Percentiles rank a stretch among this genome's conserved stretches.
Conservation (phyloP, 2,888 invertebrate species). For the Trimorus sp. region DNA sequence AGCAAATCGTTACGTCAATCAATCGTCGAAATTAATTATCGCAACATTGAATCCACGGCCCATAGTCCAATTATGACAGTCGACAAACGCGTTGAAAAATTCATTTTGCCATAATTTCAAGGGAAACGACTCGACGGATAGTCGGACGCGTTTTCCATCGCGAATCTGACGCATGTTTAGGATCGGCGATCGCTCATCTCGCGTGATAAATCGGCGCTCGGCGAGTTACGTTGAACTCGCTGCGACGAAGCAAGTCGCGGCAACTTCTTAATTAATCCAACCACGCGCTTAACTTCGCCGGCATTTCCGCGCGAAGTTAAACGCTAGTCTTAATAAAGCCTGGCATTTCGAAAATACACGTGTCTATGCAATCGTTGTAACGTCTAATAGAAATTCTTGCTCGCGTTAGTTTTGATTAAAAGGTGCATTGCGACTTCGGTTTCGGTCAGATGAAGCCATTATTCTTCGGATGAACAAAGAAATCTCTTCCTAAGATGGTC, state of each 20-base stretch:
- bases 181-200: constrained; percentile 7
- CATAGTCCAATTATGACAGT: no score
- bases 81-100: not conserved
- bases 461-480: no score
- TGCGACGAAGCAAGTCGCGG: constrained; percentile 45
- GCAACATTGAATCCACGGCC: no score
- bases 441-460: not conserved
- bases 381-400: constrained; percentile 49
- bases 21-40: no score
- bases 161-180: constrained; percentile 10
- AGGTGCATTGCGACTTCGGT: constrained; percentile 11
- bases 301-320: constrained; percentile 50
- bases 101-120: not conserved
- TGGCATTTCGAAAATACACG: constrained; percentile 52
- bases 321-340: constrained; percentile 57
- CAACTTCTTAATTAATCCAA: constrained; percentile 63
- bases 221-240: constrained; percentile 56
- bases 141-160: not conserved
- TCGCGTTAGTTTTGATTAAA: constrained; percentile 51
- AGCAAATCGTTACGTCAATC: no score
- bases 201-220: constrained; percentile 38
- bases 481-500: no score
- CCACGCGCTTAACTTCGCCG: constrained; percentile 53
- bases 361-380: constrained; percentile 37
- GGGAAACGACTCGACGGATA: not conserved